These are phyloP conservation scores for Isotomurus palustris DNA, from an alignment of 2,888 invertebrate species.

Conservation along the genomic window DNA sequence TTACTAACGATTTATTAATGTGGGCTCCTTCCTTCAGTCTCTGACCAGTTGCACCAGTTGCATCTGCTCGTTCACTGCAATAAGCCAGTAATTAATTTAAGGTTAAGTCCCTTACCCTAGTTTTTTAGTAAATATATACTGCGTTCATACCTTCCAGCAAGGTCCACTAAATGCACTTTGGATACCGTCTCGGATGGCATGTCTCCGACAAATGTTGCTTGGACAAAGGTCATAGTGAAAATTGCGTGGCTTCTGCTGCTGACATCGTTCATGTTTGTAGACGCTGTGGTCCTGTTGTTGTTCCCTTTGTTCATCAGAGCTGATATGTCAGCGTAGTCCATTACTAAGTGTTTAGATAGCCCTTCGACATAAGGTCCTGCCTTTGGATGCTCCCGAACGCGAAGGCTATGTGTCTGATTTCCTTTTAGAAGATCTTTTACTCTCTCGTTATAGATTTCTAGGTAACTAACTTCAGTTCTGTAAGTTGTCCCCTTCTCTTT, in stretches of 20 bases:
- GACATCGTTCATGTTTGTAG: constrained; percentile 88
- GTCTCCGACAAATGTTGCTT: constrained; percentile 67
- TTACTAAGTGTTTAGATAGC: constrained; percentile 76
- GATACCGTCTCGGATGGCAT: constrained; percentile 86
- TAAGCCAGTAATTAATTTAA: constrained; percentile 12
- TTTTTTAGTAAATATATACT: neutral
- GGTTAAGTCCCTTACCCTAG: neutral
- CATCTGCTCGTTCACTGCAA: constrained; percentile 75
- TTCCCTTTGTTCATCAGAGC: constrained; percentile 75
- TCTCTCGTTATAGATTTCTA: constrained; percentile 80
- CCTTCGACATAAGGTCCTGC: constrained; percentile 82
- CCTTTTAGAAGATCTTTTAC: constrained; percentile 64
- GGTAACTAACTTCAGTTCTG: constrained; percentile 78
- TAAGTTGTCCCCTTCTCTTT: constrained; percentile 77
- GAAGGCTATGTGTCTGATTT: constrained; percentile 60
- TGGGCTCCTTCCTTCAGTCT: constrained; percentile 80
- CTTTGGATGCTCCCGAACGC: constrained; percentile 74
- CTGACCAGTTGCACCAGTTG: constrained; percentile 85
- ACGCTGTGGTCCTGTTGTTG: constrained; percentile 75
- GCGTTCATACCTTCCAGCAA: constrained; percentile 70
- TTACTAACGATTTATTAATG: constrained; percentile 84
- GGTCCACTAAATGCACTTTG: constrained; percentile 82
- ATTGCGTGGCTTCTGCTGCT: constrained; percentile 88
- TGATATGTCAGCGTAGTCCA: constrained; percentile 80
- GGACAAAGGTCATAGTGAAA: constrained; percentile 83